Evolutionary conservation across 2,888 invertebrate species (phyloP), one percentile per base, ranked within the genome.

Genomic region (Congeria kusceri): DNA sequence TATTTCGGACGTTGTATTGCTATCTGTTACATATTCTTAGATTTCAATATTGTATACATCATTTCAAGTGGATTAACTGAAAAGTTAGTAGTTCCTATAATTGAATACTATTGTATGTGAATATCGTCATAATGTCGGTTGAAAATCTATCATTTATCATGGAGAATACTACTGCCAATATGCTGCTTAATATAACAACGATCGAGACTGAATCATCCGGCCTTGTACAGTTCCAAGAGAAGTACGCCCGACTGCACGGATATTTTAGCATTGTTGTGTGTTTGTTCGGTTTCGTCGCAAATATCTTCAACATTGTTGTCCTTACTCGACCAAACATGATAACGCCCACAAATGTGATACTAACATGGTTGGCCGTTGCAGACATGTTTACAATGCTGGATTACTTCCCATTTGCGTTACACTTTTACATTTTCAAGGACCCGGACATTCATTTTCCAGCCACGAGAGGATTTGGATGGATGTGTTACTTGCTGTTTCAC

Each of bases 341-440:
- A n/a, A 97, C 97, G 73, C 96, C 98, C 3, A 98, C 98, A 29
- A 98, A 98, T 94, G 96, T 97, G 66, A 97, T 98, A 77, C 95
- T 98, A 47, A 98, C 97, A 0, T 94, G 93, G 89, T 86, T 98
- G 29, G 93, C 98, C 0, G 96, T 98, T 11, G 97, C 98, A 18
- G 98, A 98, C 93, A 95, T 98, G 47, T 95, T 98, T n/a, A 98
- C 98, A 20, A 98, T 98, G 89, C 77, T 92, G 20, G 97, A 97
- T 89, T 98, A 98, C 93, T 96, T 98, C 83, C 98, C 98, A 0
- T 98, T 97, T 92, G 96, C 96, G 2, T 95, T 96, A 69, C 97
- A 97, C 92, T 96, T 93, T 81, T 93, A 91, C 83, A 89, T 92
- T 63, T 81, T 92, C 71, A 86, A 87, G n/a, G 90, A 90, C 59